Percentiles rank a stretch among this genome's conserved stretches.
Evolutionary conservation across 2,113 vertebrate genomes (phyloP).

Genomic region (Dasypus novemcinctus): DNA sequence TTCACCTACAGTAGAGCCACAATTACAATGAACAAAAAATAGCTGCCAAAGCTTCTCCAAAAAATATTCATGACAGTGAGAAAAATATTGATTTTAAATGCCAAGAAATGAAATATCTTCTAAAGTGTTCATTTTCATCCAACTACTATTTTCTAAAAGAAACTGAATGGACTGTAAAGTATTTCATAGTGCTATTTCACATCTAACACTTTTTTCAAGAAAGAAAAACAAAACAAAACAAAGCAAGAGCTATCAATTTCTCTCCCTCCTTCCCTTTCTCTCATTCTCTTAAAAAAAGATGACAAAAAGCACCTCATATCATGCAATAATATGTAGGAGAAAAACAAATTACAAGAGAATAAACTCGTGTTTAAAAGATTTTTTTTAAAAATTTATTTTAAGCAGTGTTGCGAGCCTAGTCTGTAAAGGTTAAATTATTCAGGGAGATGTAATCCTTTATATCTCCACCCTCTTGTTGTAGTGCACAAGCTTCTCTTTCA

Average conservation of each 20-base stretch:
- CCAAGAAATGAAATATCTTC: slow-evolving; percentile 82
- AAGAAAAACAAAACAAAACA: slow-evolving; percentile 38
- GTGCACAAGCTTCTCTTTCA: neutral
- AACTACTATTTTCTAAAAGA: slow-evolving; percentile 81
- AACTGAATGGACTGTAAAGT: slow-evolving; percentile 70
- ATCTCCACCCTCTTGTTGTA: neutral
- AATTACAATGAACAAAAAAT: slow-evolving; percentile 80
- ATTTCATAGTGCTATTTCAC: slow-evolving; percentile 55
- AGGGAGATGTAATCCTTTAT: neutral
- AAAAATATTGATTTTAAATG: slow-evolving; percentile 87
- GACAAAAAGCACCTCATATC: neutral
- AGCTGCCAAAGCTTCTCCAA: slow-evolving; percentile 77
- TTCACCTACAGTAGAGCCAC: slow-evolving; percentile 76
- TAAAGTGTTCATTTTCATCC: slow-evolving; percentile 77
- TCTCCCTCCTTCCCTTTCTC: neutral
- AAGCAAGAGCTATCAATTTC: slow-evolving; percentile 1
- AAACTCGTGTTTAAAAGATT: neutral
- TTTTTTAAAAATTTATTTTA: neutral
- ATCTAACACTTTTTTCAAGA: slow-evolving; percentile 53
- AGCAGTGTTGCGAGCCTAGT: neutral
- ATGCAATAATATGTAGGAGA: neutral
- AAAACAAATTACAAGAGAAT: neutral
- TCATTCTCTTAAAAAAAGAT: neutral
- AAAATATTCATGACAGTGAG: slow-evolving; percentile 83
- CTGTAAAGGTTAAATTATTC: neutral